Conservation (phyloP, 2,888 invertebrate genomes). For the Drosophila subsilvestris region DNA sequence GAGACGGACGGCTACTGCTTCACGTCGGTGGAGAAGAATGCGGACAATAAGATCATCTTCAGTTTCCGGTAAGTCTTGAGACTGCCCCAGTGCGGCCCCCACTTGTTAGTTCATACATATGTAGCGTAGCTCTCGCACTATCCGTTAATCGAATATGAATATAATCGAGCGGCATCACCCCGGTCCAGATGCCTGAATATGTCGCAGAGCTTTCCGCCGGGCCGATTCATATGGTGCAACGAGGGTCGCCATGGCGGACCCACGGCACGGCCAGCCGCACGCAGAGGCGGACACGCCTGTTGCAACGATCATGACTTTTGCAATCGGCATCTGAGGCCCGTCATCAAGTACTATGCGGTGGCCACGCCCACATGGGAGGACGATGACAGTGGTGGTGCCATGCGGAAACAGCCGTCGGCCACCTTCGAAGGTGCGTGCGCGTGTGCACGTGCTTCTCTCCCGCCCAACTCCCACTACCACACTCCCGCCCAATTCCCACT, state of each 20-base stretch:
- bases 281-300: conserved; percentile 82
- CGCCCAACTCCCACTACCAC: conserved; percentile 7
- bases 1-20: conserved; percentile 95
- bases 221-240: conserved; percentile 84
- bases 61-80: conserved; percentile 90
- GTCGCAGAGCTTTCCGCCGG: conserved; percentile 83
- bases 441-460: conserved; percentile 59
- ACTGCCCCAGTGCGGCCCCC: not conserved
- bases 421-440: conserved; percentile 76
- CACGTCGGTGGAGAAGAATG: conserved; percentile 88
- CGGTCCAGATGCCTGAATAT: conserved; percentile 82
- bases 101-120: not conserved
- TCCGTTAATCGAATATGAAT: conserved; percentile 8
- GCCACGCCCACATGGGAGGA: conserved; percentile 25
- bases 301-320: conserved; percentile 83
- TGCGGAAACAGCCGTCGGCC: conserved; percentile 36
- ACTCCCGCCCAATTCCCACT: not conserved
- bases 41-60: conserved; percentile 83
- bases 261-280: conserved; percentile 82
- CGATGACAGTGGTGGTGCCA: not conserved
- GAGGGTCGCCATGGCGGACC: conserved; percentile 82
- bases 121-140: conserved; percentile 3
- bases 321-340: conserved; percentile 84
- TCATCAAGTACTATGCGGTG: conserved; percentile 77
- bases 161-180: conserved; percentile 13